Percentiles rank a stretch among this genome's conserved stretches.
Evolutionary conservation across 2,888 invertebrate species (phyloP).

Genomic region (Alentia gelatinosa): DNA sequence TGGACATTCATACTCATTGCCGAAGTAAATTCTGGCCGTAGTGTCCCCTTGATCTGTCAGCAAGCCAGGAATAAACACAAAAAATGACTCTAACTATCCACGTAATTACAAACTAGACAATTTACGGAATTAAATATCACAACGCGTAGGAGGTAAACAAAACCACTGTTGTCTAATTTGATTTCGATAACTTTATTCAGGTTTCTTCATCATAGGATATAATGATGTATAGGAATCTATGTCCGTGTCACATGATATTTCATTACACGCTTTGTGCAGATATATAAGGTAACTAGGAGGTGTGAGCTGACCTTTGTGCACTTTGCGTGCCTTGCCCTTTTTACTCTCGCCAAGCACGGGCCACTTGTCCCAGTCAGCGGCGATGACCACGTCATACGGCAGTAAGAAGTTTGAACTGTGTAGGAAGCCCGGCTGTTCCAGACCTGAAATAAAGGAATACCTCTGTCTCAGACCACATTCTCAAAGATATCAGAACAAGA

Average conservation of each 20-base stretch:
- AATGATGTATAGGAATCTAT: too few species aligned
- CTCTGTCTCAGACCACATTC: too few species aligned
- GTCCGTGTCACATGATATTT: too few species aligned
- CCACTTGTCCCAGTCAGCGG: slow-evolving; percentile 80
- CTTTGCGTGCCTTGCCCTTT: slow-evolving; percentile 74
- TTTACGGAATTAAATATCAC: background rate
- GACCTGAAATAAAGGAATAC: too few species aligned
- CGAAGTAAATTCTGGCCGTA: slow-evolving; percentile 83
- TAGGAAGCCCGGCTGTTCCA: slow-evolving; percentile 94
- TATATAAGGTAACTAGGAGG: too few species aligned
- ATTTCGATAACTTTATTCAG: background rate
- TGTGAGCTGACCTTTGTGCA: slow-evolving; percentile 69
- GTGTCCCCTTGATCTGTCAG: slow-evolving; percentile 71
- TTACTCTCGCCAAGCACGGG: slow-evolving; percentile 79
- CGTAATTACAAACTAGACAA: background rate
- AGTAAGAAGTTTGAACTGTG: slow-evolving; percentile 93
- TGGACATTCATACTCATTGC: slow-evolving; percentile 98
- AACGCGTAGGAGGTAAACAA: background rate
- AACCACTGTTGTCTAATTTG: background rate
- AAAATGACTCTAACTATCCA: too few species aligned
- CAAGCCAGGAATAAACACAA: too few species aligned
- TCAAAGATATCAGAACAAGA: too few species aligned
- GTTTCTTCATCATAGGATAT: too few species aligned
- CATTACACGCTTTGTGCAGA: too few species aligned
- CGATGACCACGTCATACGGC: slow-evolving; percentile 94